phyloP scores from a whole-genome alignment of 2,113 vertebrate genomes.

The Urocynchramus pylzowi region DNA sequence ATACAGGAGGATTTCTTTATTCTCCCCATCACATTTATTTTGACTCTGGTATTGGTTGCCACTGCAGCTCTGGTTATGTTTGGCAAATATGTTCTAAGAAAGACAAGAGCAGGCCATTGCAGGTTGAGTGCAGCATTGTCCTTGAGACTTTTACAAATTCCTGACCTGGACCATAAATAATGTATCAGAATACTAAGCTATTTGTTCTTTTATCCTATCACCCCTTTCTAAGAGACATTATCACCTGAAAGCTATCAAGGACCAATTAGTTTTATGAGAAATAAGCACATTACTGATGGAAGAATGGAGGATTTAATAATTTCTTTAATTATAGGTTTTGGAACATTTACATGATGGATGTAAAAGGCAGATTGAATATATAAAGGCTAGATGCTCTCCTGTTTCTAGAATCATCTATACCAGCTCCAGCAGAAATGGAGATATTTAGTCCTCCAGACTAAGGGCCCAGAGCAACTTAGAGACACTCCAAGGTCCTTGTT shows the following conservation, averaged over 20 bases:
- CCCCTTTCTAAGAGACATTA: not conserved
- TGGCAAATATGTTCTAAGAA: not conserved
- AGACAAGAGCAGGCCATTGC: not conserved
- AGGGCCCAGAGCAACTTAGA: not conserved
- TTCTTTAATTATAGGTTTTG: constrained; percentile 18
- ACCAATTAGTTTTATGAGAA: constrained; percentile 43
- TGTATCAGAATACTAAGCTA: not conserved
- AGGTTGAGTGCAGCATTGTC: not conserved
- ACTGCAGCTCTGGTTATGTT: not conserved
- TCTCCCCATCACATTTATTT: not conserved
- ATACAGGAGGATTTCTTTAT: not conserved
- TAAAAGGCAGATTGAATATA: not conserved
- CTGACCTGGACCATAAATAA: not conserved
- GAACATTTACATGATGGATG: constrained; percentile 42
- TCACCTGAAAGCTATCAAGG: not conserved
- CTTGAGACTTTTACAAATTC: constrained; percentile 2
- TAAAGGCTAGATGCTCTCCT: constrained; percentile 4
- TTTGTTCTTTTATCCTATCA: constrained; percentile 2
- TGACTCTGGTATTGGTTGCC: not conserved
- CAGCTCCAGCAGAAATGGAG: not conserved
- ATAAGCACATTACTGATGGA: constrained; percentile 12
- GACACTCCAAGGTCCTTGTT: not conserved
- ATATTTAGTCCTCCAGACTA: not conserved
- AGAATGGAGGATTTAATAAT: constrained; percentile 20
- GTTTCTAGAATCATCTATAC: not conserved